Conservation (phyloP, 2,888 invertebrate genomes). For the Spodoptera littoralis region DNA sequence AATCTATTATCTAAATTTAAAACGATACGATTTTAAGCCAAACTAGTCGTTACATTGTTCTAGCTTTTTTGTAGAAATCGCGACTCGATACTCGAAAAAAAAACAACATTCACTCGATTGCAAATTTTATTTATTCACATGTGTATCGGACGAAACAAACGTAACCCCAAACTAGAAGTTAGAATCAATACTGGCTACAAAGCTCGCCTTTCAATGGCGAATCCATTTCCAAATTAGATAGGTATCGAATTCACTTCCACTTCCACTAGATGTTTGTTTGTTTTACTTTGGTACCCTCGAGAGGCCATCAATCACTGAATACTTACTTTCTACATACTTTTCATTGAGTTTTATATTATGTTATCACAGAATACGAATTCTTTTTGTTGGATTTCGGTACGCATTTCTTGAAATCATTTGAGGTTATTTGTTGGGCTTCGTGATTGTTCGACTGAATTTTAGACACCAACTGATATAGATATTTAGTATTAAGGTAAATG, state of each 20-base stretch:
- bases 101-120: neutral
- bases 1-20: too few relatives aligned
- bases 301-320: conserved; percentile 68
- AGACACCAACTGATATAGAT: too few relatives aligned
- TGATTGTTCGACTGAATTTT: too few relatives aligned
- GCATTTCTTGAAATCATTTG: neutral
- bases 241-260: conserved; percentile 55
- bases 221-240: conserved; percentile 67
- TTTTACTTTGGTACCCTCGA: conserved; percentile 52
- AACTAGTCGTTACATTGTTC: neutral
- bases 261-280: conserved; percentile 48
- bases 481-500: too few relatives aligned
- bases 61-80: neutral
- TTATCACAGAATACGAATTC: conserved; percentile 3
- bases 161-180: conserved; percentile 31
- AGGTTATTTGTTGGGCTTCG: too few relatives aligned
- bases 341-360: conserved; percentile 32
- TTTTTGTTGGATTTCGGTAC: neutral
- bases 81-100: neutral
- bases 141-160: conserved; percentile 6
- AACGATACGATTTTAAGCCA: too few relatives aligned
- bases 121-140: conserved; percentile 18
- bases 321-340: conserved; percentile 34
- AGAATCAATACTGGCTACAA: conserved; percentile 35
- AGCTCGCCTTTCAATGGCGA: conserved; percentile 49